A percentile compares a stretch with the other conserved stretches of the same genome.
phyloP scores from a whole-genome alignment of 2,113 vertebrate species.

The Nothoprocta pentlandii region DNA sequence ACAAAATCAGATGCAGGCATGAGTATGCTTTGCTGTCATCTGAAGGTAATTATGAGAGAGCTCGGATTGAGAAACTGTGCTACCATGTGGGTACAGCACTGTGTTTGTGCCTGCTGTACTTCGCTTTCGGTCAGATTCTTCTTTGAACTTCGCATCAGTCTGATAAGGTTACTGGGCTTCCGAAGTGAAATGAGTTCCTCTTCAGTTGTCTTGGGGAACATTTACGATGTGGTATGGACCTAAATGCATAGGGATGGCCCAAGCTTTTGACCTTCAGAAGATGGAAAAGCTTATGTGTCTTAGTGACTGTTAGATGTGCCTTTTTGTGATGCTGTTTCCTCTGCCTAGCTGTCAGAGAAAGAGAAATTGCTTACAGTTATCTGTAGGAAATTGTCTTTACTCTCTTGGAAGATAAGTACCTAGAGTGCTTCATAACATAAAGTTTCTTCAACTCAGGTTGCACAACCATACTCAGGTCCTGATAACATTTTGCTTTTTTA shows the following conservation, averaged over 20 bases:
- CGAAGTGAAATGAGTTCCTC: neutral
- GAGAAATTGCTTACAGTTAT: neutral
- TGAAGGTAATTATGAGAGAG: neutral
- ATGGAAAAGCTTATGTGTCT: neutral
- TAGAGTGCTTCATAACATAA: neutral
- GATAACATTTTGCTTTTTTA: neutral
- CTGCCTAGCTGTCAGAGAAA: neutral
- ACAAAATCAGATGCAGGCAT: neutral
- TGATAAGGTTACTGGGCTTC: rapidly evolving
- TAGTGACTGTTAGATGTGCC: rapidly evolving
- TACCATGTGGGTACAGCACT: rapidly evolving
- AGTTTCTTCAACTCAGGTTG: neutral
- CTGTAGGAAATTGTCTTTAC: neutral
- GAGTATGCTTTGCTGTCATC: rapidly evolving
- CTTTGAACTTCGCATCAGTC: neutral
- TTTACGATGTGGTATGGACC: neutral
- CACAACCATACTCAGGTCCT: rapidly evolving
- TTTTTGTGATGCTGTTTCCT: neutral
- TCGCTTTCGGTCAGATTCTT: neutral
- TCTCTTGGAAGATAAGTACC: neutral
- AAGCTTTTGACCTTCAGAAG: neutral
- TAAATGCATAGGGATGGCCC: neutral
- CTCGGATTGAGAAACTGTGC: neutral
- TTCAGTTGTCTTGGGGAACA: neutral
- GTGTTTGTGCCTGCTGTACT: neutral